These are phyloP conservation scores for Ambastaia sidthimunki DNA, from an alignment of 2,797 vertebrate species.

Conservation along the genomic window DNA sequence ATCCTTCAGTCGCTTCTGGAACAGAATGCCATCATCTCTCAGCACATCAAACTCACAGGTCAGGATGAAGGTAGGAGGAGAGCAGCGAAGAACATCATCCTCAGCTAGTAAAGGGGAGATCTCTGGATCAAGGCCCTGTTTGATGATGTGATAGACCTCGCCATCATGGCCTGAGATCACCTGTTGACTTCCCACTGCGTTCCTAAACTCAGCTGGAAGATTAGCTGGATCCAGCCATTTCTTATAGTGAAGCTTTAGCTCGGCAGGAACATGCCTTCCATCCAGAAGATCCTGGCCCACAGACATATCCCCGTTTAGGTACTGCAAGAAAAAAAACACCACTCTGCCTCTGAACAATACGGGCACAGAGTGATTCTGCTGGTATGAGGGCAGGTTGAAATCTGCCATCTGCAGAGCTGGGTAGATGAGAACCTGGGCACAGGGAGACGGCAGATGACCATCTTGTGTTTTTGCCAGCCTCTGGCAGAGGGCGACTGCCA, in stretches of 20 bases:
- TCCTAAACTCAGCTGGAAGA: constrained; percentile 78
- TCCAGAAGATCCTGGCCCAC: constrained; percentile 61
- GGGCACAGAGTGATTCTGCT: constrained; percentile 80
- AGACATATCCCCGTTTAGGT: constrained; percentile 69
- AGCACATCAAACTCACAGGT: constrained; percentile 85
- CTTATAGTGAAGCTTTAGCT: constrained; percentile 70
- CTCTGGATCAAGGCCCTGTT: constrained; percentile 55
- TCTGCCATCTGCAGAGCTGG: constrained; percentile 79
- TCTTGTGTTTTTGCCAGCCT: constrained; percentile 68
- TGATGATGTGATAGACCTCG: constrained; percentile 62
- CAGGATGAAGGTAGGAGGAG: constrained; percentile 81
- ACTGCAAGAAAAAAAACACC: constrained; percentile 70
- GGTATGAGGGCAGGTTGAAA: constrained; percentile 85
- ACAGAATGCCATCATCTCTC: constrained; percentile 85
- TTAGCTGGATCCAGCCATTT: constrained; percentile 80
- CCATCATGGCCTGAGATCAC: constrained; percentile 58
- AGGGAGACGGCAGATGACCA: constrained; percentile 77
- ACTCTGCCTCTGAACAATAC: constrained; percentile 71
- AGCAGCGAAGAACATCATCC: constrained; percentile 72
- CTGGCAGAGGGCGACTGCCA: constrained; percentile 78
- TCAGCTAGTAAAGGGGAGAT: constrained; percentile 81
- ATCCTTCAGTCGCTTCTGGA: constrained; percentile 82
- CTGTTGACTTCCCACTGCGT: constrained; percentile 60
- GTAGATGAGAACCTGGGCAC: constrained; percentile 86
- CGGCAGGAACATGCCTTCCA: constrained; percentile 74